Evolutionary conservation across 2,113 vertebrate species (phyloP).

Genomic region (Aythya baeri): DNA sequence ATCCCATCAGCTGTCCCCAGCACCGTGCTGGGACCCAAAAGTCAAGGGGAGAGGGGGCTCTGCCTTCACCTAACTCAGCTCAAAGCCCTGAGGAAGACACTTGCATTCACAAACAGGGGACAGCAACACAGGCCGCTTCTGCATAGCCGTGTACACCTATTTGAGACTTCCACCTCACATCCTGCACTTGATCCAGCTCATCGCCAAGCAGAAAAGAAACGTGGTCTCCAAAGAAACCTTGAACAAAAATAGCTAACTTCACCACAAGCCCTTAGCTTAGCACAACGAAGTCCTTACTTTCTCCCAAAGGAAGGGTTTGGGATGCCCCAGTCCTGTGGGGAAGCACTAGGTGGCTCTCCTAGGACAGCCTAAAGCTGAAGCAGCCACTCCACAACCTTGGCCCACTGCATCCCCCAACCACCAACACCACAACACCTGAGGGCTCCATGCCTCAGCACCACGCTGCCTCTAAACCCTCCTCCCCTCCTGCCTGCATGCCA

Average conservation of each 20-base stretch:
- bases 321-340: not conserved
- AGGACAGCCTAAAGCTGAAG: not conserved
- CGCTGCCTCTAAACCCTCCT: not conserved
- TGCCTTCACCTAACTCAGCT: not conserved
- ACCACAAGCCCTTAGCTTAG: not conserved
- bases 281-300: not conserved
- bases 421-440: too few species aligned
- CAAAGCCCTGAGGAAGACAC: not conserved
- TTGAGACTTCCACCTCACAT: not conserved
- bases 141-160: accelerated
- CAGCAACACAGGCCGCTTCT: not conserved
- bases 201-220: not conserved
- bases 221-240: not conserved
- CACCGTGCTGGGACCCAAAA: accelerated
- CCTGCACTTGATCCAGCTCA: accelerated
- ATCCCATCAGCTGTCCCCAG: not conserved
- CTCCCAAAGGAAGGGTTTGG: not conserved
- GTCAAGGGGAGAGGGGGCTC: not conserved
- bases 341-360: not conserved
- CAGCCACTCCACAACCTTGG: not conserved
- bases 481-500: not conserved
- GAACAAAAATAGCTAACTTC: not conserved
- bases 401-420: not conserved
- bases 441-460: not conserved
- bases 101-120: not conserved